Evolutionary conservation across 2,113 vertebrate species (phyloP), one percentile per base, ranked within the genome.

Genomic region (Etia nguti): DNA sequence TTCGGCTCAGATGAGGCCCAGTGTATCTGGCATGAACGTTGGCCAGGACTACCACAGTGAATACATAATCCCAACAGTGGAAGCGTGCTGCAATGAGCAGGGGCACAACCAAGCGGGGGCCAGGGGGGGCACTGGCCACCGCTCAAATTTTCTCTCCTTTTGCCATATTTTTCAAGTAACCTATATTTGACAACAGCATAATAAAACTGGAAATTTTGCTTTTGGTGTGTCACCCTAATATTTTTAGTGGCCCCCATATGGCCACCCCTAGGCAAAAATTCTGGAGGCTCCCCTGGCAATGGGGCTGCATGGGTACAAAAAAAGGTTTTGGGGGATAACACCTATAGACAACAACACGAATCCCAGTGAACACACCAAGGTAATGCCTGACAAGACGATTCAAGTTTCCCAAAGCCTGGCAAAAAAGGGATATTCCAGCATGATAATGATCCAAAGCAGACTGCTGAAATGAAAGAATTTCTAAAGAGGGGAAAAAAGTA

Each of bases 41-140:
- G 50, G 70, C 43, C 70, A 77, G 70, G 46, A 52, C 46, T 31
- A 77, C 73, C 73, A 34, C 73, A 52, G 73, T 12, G 73, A 77
- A 52, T 2, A n/a, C 26, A 77, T 48, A 77, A 50, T 77, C 26
- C 46, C 6, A 77, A n/a, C 73, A 52, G 73, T 52, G 46, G 46
- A 50, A 77, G 26, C 13, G 26, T 34, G 73, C 52, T 20, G 4
- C 16, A 20, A 50, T n/a, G 26, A 13, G 11, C 60, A 65, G 60
- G 11, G 34, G 60, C 20, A 65, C 60, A 38, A 65, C 20, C 34
- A 38, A 65, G 0, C 18, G 31, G 31, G 60, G 60, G 6, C 2
- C 1, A 1, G 6, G 31, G 60, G 31, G 11, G 10, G 34, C 6
- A 38, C 60, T 65, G 20, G 10, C 60, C 60, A 38, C 2, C 0